Evolutionary conservation across 64 coral and sea anemone genomes (phyloP), one percentile per base, ranked within the genome.

Genomic region (Astreopora myriophthalma): DNA sequence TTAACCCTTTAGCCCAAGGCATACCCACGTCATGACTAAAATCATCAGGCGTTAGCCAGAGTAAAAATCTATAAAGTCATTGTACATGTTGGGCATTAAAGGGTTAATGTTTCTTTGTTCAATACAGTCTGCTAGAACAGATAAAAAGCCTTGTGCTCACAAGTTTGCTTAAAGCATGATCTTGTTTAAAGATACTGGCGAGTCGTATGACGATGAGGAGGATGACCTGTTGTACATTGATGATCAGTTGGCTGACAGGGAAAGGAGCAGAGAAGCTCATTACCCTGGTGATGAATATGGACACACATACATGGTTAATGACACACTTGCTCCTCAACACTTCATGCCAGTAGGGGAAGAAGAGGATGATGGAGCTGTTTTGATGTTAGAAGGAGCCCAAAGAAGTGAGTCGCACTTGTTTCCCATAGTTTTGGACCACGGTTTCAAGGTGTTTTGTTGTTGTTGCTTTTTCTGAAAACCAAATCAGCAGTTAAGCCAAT

Each of bases 151-250:
- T n/a, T n/a, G n/a, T n/a, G n/a, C n/a, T n/a, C n/a, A n/a, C n/a
- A n/a, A n/a, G n/a, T n/a, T n/a, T n/a, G n/a, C n/a, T n/a, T n/a
- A n/a, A n/a, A n/a, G n/a, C n/a, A n/a, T 44, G 8, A 65, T 63
- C 31, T 27, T 46, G 42, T 48, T n/a, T 67, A 20, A 42, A 96
- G 94, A 96, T 22, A 93, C 94, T 77, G 90, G 86, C n/a, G 94
- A 96, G 35, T 96, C 94, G 14, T 89, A 89, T 62, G 94, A 96
- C 22, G 94, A 96, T 30, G 93, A 94, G 26, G 89, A 73, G 52
- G 94, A 93, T 23, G 77, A 84, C 35, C 33, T 92, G 70, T 81
- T 49, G 1, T 75, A 71, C 3, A 85, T 25, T 8, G 70, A 48
- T n/a, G 24, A 80, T 28, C 52, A 34, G 9, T 24, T 70, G 44